Evolutionary conservation across 2,113 vertebrate species (phyloP), one percentile per base, ranked within the genome.

Genomic region (Polypterus senegalus): DNA sequence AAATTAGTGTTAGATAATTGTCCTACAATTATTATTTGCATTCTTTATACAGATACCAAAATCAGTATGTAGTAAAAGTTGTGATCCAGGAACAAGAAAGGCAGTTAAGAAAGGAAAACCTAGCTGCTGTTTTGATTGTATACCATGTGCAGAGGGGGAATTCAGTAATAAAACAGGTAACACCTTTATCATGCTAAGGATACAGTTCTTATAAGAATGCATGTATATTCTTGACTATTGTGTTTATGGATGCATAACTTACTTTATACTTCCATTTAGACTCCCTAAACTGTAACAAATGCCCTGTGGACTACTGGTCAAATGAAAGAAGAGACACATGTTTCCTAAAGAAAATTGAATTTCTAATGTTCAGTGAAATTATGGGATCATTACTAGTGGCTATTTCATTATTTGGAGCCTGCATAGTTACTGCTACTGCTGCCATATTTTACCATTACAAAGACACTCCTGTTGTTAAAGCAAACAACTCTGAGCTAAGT

Each of bases 131-230:
- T 77, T 77, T 63, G 76, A 77, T 60, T 77, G 76, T 49, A 63
- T 72, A 49, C 54, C 68, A 47, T 78, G 76, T 66, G 62, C 72
- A 61, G 76, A 73, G 59, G 76, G 76, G 4, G 70, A 81, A 8
- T 79, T 83, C 44, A 74, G 80, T 51, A 86, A 85, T 55, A 64
- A 61, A 49, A 81, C 83, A 78, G 74, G 74, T 76, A 58, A 70
- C 48, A 7, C 7, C n/a, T 9, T 48, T 7, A 7, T 4, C 6
- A 27, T 27, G 27, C 27, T 27, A 27, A 27, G 27, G 27, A 27
- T 27, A 27, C 27, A 27, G 27, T 27, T 27, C 27, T 27, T 27
- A 27, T 2, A 27, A 27, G 27, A 27, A 27, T 27, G 27, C 27
- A 27, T 27, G 27, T 27, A 27, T 27, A 27, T 27, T 27, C 27